Conservation (phyloP, 2,113 vertebrate species). For the Isurus oxyrinchus region DNA sequence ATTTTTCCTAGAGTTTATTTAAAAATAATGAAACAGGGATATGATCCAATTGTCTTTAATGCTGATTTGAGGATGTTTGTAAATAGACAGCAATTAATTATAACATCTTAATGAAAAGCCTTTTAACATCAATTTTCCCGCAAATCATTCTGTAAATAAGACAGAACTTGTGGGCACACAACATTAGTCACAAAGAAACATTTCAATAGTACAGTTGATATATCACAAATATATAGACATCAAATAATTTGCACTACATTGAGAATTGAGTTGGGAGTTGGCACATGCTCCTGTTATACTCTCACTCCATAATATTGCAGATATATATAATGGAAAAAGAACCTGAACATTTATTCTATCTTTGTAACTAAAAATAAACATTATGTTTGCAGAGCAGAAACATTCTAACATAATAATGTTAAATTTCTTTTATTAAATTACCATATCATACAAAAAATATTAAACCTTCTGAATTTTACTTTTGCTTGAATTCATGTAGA, state of each 20-base stretch:
- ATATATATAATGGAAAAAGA: not conserved
- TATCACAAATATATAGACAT: not conserved
- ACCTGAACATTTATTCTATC: not conserved
- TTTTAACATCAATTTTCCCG: not conserved
- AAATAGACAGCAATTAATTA: slow-evolving; percentile 14
- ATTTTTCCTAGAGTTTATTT: slow-evolving; percentile 31
- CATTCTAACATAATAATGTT: not conserved
- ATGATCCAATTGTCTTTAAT: not conserved
- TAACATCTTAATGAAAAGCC: not conserved
- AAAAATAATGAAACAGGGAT: slow-evolving; percentile 28
- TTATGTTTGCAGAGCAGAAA: not conserved
- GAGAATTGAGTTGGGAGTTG: not conserved
- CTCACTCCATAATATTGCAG: not conserved
- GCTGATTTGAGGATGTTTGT: not conserved
- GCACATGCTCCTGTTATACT: not conserved
- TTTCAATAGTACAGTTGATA: not conserved
- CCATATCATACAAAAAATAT: not conserved
- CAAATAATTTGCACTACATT: not conserved
- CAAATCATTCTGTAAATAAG: not conserved
- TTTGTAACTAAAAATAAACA: not conserved
- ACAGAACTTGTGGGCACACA: not conserved
- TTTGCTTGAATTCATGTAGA: not conserved
- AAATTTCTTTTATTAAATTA: not conserved
- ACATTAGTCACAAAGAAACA: not conserved
- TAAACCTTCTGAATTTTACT: not conserved